A percentile compares a stretch with the other conserved stretches of the same genome.
phyloP scores from a whole-genome alignment of 1,140 invertebrate species.

The Physella acuta region DNA sequence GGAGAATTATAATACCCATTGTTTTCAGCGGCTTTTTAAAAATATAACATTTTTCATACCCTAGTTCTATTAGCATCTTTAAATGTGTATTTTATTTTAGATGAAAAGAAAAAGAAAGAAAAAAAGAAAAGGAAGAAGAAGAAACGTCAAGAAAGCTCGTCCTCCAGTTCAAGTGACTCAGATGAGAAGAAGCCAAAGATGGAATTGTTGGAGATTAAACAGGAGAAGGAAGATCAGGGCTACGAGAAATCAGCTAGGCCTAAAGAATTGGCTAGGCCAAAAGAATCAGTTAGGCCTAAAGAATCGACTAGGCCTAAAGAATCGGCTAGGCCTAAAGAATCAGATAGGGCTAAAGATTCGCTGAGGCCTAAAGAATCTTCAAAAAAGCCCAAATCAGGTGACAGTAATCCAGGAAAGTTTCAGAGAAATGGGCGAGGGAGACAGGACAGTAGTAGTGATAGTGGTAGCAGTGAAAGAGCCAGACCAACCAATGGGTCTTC shows the following conservation, averaged over 20 bases:
- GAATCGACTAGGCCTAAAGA: too few species aligned
- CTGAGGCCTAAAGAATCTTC: background rate
- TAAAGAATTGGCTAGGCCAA: too few species aligned
- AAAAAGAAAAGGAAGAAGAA: conserved; percentile 19
- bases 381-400: background rate
- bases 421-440: conserved; percentile 6
- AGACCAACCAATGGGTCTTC: too few species aligned
- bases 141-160: background rate
- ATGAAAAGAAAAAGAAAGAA: conserved; percentile 25
- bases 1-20: background rate
- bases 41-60: too few species aligned
- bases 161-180: background rate
- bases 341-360: background rate
- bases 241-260: conserved; percentile 34
- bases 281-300: too few species aligned
- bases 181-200: background rate
- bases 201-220: conserved; percentile 25
- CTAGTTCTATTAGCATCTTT: background rate
- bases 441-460: background rate
- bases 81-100: conserved; percentile 7
- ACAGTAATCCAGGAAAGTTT: background rate
- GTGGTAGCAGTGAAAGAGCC: background rate
- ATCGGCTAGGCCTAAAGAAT: too few species aligned
- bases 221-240: conserved; percentile 30
- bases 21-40: background rate